These are phyloP conservation scores for Labeo catla DNA, from an alignment of 2,113 vertebrate genomes.

Conservation along the genomic window DNA sequence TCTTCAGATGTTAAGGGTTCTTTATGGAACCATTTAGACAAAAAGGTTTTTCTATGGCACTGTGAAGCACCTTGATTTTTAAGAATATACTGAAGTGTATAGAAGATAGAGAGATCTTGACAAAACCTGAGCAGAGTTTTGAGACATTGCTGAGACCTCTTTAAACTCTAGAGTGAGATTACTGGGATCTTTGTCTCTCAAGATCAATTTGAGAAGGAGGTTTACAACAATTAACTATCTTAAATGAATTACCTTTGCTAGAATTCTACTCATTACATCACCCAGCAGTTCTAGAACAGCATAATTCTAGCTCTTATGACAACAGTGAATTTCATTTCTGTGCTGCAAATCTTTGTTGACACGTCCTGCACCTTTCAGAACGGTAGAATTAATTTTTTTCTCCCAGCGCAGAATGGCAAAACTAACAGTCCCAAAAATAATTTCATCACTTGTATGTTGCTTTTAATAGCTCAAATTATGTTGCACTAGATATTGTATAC, in stretches of 20 bases:
- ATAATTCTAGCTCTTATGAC: neutral
- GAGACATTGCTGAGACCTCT: no score
- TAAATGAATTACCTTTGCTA: no score
- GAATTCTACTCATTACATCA: conserved; percentile 17
- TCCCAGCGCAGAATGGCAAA: neutral
- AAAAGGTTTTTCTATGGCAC: no score
- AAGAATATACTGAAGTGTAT: neutral
- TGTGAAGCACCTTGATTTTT: no score
- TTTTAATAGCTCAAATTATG: neutral
- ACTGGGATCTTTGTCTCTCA: no score
- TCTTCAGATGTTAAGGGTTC: no score
- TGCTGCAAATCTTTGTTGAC: neutral
- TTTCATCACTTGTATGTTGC: neutral
- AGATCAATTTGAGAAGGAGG: no score
- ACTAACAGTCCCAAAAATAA: neutral
- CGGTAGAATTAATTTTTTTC: neutral
- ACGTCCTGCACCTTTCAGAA: neutral
- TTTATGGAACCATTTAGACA: no score
- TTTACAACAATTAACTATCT: no score
- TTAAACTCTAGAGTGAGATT: no score
- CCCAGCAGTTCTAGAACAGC: neutral
- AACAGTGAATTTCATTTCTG: neutral
- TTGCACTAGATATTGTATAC: neutral
- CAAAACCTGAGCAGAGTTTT: no score
- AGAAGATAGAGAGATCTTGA: no score